Conservation (phyloP, 2,113 vertebrate genomes). For the Corythornis cristatus region DNA sequence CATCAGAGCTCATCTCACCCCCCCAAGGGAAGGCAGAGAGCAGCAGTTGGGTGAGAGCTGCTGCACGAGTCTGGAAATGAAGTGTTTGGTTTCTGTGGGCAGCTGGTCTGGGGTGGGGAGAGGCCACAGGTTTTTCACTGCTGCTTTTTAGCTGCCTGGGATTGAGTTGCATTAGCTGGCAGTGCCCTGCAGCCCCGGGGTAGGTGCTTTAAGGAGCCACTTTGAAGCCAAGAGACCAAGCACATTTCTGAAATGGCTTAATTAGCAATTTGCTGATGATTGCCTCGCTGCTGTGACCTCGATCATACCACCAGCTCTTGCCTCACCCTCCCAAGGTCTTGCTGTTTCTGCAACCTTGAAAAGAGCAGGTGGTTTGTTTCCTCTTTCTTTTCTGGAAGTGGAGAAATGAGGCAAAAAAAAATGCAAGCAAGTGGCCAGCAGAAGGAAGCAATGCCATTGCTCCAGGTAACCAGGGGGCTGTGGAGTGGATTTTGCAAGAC, state of each 20-base stretch:
- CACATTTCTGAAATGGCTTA: background rate
- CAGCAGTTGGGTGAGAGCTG: background rate
- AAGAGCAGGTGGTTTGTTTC: background rate
- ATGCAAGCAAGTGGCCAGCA: background rate
- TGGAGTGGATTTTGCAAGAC: background rate
- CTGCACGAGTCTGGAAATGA: background rate
- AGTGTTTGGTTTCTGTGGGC: background rate
- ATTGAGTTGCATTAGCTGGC: background rate
- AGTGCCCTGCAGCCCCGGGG: background rate
- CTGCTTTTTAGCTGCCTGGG: background rate
- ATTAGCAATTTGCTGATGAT: background rate
- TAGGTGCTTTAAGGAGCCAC: background rate
- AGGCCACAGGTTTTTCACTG: background rate
- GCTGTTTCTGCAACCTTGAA: background rate
- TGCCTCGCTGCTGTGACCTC: background rate
- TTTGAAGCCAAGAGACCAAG: background rate
- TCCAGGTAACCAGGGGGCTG: background rate
- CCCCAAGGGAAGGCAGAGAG: background rate
- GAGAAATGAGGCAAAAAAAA: background rate
- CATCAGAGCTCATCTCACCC: background rate
- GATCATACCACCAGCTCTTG: background rate
- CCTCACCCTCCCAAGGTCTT: background rate
- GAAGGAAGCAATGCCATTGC: background rate
- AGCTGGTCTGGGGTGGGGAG: background rate
- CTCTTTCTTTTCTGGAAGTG: background rate